Percentiles rank a stretch among this genome's conserved stretches.
These are phyloP conservation scores for Cynopterus brachyotis DNA, from an alignment of 2,113 vertebrate species.

Conservation along the genomic window DNA sequence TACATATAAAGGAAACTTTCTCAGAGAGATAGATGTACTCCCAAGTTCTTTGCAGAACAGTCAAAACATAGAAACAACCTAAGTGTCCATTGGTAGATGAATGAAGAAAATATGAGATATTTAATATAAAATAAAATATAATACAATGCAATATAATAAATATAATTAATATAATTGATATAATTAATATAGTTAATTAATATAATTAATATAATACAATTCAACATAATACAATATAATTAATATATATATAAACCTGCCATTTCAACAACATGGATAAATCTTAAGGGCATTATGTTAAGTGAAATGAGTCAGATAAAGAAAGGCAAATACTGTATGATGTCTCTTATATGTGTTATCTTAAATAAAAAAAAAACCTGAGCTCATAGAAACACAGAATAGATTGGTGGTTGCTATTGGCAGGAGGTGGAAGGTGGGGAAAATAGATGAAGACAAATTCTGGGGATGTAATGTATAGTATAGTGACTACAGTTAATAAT, in stretches of 20 bases:
- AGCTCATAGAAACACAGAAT: not conserved
- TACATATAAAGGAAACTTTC: not conserved
- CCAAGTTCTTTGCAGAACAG: not conserved
- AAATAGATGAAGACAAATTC: not conserved
- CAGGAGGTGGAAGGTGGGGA: not conserved
- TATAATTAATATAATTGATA: too few relatives aligned
- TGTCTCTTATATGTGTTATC: not conserved
- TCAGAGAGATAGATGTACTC: not conserved
- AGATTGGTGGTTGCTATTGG: not conserved
- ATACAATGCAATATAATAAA: too few relatives aligned
- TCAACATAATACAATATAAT: not conserved
- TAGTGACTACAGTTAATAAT: not conserved
- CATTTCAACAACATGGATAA: not conserved
- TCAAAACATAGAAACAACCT: not conserved
- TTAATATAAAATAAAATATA: not conserved
- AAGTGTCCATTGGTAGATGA: not conserved
- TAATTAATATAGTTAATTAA: too few relatives aligned
- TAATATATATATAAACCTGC: not conserved
- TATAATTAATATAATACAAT: too few relatives aligned
- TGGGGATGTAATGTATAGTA: not conserved
- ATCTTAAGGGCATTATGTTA: not conserved
- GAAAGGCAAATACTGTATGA: not conserved
- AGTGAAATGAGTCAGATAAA: not conserved
- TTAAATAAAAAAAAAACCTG: not conserved
- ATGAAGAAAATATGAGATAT: not conserved